Base-by-base conservation (phyloP, 2,888 invertebrate species). In the Rutpela maculata region DNA sequence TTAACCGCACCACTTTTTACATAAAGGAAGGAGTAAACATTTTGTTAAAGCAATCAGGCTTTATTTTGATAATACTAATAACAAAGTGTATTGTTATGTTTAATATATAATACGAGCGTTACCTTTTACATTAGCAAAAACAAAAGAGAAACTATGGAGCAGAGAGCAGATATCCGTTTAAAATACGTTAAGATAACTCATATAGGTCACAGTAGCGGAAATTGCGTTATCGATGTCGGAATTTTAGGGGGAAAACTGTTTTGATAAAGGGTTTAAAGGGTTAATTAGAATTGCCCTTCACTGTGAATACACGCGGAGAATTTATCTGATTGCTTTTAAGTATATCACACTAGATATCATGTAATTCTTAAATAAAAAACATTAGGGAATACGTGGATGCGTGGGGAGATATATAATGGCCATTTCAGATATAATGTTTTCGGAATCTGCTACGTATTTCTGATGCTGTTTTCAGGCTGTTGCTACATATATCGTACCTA, bases 181-280 rank as follows among this genome's bases (percentile, higher is more conserved):
- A 60, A 80, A 78, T 80, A 72, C 77, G 75, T 75, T 63, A 72
- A 76, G 80, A 80, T 80, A 78, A 80, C 77, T 74, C 50, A 76
- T 71, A 78, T 78, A 73, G 80, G 80, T 75, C 75, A 76, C 70
- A 72, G 71, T 62, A 62, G 74, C 78, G 78, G 80, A 80, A 80
- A 77, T 78, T 74, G 76, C 72, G 76, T 76, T 80, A 80, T 80
- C 80, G 80, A 77, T 80, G 80, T 76, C 76, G 80, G 76, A 78
- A 71, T 80, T 80, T 69, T 77, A 72, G 78, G 77, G 77, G 77
- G 74, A 74, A 78, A 80, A 74, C 74, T 76, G 76, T 70, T 74
- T 67, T 75, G 77, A 78, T 80, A 80, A 80, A 74, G 72, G 77
- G 71, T 75, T 76, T 71, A 74, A 69, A 78, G 80, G 80, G 80